Conservation (phyloP, 1,140 invertebrate species). For the Sitophilus oryzae region DNA sequence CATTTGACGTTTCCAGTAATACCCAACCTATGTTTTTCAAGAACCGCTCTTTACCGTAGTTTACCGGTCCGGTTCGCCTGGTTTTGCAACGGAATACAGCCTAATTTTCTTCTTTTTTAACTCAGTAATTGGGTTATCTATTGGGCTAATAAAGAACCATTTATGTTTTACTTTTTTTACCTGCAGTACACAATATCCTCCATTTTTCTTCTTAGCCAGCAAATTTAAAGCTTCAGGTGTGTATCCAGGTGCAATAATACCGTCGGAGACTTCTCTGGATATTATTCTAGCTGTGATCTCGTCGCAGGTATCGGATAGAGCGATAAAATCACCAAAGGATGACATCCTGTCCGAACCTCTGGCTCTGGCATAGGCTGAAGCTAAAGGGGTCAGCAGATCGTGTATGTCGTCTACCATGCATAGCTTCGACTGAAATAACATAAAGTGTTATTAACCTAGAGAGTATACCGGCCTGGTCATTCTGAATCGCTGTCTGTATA, state of each 20-base stretch:
- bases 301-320: constrained; percentile 90
- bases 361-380: constrained; percentile 90
- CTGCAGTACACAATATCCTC: constrained; percentile 85
- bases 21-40: no score
- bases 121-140: no score
- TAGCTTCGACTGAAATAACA: constrained; percentile 69
- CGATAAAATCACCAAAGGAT: constrained; percentile 97
- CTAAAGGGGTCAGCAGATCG: constrained; percentile 74
- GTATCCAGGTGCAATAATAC: constrained; percentile 93
- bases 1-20: no score
- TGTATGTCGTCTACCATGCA: constrained; percentile 90
- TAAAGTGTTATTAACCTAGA: not conserved
- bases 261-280: constrained; percentile 86
- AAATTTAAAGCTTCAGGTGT: constrained; percentile 74
- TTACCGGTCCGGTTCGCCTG: no score
- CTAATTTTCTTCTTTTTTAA: no score
- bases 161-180: no score
- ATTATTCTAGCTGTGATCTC: constrained; percentile 72
- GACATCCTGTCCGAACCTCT: constrained; percentile 98
- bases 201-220: constrained; percentile 94
- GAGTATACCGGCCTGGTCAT: no score
- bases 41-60: no score
- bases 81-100: no score
- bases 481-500: no score
- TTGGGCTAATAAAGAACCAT: no score